A percentile compares a stretch with the other conserved stretches of the same genome.
Evolutionary conservation across 2,888 invertebrate genomes (phyloP).

Genomic region (Rotaria magnacalcarata): DNA sequence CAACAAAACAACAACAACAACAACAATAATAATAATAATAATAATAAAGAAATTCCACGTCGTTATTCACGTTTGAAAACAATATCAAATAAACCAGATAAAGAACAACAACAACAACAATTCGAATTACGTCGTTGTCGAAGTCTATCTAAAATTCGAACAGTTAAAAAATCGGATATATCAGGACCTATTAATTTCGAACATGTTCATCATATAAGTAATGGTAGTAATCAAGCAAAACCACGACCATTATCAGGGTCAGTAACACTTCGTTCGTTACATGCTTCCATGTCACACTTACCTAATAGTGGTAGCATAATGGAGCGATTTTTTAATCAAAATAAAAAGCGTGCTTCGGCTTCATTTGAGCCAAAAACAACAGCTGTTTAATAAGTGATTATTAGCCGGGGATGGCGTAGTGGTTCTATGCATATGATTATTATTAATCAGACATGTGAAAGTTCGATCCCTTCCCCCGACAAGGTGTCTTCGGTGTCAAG

Average conservation of each 20-base stretch:
- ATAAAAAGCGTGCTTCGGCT: constrained; percentile 17
- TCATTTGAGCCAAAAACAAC: constrained; percentile 17
- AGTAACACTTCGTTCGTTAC: not conserved
- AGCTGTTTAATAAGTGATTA: not conserved
- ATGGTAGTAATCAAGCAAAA: not conserved
- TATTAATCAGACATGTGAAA: too few species aligned
- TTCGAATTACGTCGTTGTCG: constrained; percentile 25
- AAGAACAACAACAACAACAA: constrained; percentile 16
- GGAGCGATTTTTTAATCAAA: constrained; percentile 2
- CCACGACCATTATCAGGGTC: not conserved
- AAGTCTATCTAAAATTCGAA: constrained; percentile 25
- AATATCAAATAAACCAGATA: not conserved
- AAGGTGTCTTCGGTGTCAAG: too few species aligned
- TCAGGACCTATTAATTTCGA: constrained; percentile 32
- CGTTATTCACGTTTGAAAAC: not conserved
- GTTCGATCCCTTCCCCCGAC: too few species aligned
- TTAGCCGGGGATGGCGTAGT: too few species aligned
- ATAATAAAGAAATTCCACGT: not conserved
- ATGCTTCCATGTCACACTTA: not conserved
- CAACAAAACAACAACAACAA: not conserved
- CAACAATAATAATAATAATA: not conserved
- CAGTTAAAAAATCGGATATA: constrained; percentile 17
- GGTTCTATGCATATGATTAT: too few species aligned
- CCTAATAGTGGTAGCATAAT: not conserved
- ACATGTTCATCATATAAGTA: constrained; percentile 7